These are phyloP conservation scores for Lordiphosa stackelbergi DNA, from an alignment of 1,140 invertebrate genomes.

Conservation along the genomic window DNA sequence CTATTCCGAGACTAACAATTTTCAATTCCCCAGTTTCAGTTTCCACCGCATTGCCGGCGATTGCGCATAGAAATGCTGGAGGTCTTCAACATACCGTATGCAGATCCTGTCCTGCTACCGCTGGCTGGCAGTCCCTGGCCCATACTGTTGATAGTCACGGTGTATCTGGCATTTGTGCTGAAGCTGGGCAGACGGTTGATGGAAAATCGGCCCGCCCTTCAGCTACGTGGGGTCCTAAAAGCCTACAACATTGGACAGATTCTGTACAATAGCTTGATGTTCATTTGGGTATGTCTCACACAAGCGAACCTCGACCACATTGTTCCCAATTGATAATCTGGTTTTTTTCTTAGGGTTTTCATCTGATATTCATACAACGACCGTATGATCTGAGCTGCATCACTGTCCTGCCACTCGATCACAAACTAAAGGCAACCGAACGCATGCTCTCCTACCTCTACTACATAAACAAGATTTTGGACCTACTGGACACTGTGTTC, in stretches of 20 bases:
- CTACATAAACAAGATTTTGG: constrained; percentile 42
- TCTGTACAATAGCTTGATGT: constrained; percentile 23
- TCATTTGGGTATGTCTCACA: constrained; percentile 19
- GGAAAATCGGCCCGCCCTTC: constrained; percentile 87
- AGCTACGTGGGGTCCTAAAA: constrained; percentile 85
- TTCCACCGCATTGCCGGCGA: neutral
- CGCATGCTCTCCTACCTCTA: constrained; percentile 26
- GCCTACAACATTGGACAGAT: constrained; percentile 88
- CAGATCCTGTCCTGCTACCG: constrained; percentile 72
- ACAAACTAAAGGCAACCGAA: constrained; percentile 27
- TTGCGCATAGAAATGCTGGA: constrained; percentile 23
- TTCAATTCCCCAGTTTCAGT: neutral
- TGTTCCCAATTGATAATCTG: neutral
- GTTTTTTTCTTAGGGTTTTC: neutral
- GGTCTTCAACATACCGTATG: constrained; percentile 8
- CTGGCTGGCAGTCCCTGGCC: constrained; percentile 86
- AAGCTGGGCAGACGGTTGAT: constrained; percentile 86
- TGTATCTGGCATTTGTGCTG: constrained; percentile 84
- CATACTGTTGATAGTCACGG: constrained; percentile 82
- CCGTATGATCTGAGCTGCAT: constrained; percentile 30
- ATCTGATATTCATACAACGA: constrained; percentile 8
- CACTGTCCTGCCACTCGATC: constrained; percentile 26
- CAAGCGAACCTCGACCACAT: no score
- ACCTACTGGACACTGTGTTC: constrained; percentile 49
- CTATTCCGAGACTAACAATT: neutral